Evolutionary conservation across 2,888 invertebrate species (phyloP), one percentile per base, ranked within the genome.

Genomic region (Neuroscelio doddi): DNA sequence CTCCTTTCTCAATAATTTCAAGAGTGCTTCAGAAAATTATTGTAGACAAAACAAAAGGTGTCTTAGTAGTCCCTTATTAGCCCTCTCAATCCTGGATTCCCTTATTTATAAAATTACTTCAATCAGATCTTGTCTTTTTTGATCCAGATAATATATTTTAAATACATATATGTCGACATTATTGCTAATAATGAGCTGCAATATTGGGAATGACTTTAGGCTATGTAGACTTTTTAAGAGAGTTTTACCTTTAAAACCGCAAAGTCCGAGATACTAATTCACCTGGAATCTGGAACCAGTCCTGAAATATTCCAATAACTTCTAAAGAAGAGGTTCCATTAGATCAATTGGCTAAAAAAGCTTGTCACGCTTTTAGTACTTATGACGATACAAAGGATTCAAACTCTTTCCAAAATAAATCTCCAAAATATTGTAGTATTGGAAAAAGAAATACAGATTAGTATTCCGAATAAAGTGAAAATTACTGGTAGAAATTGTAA

Each of bases 1-100:
- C 66, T 21, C 66, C 53, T 4, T 56, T 68, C n/a, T 44, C 61
- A 0, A 12, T 61, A 7, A 27, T 61, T 1, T 27, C 45, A 1
- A 44, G 39, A 55, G 42, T 45, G 1, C 12, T 70, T 12, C 39
- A 42, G 59, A 72, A 72, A 52, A 67, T 70, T n/a, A 57, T 47
- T 4, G 34, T 32, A 1, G 77, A 81, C 12, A 67, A 63, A 53
- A 74, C 78, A 24, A 27, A 42, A 21, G 51, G 47, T 1, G 26
- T 63, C 3, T 12, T 63, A 9, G 46, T 63, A 1, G 49, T 41
- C 8, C 80, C 73, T 7, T 44, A 34, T 3, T 79, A 72, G 77
- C 72, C 69, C n/a, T 50, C 69, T 2, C 76, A 75, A 39, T 68
- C 75, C 1, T 80, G 77, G 79, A 79, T 58, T 45, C 79, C 79